These are phyloP conservation scores for Oncopodura yosiiana DNA, from an alignment of 1,140 invertebrate genomes.

Conservation along the genomic window DNA sequence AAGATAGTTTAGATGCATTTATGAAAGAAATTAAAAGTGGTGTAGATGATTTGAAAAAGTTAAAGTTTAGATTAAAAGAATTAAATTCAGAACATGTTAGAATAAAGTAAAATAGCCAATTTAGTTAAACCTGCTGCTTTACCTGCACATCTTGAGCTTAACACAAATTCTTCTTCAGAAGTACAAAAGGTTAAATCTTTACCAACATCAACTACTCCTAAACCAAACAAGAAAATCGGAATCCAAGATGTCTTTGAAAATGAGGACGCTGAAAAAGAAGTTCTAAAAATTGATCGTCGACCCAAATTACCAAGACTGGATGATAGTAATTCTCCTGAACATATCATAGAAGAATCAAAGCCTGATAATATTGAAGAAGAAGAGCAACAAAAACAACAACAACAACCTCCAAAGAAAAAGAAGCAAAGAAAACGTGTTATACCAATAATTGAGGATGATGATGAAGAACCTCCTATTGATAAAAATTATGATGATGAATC, in stretches of 20 bases:
- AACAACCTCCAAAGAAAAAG: constrained; percentile 35
- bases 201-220: not conserved
- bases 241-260: constrained; percentile 21
- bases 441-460: constrained; percentile 17
- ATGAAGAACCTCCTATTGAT: constrained; percentile 36
- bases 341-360: not conserved
- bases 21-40: constrained; percentile 54
- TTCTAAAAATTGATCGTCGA: not conserved
- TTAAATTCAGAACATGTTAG: constrained; percentile 58
- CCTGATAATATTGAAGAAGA: constrained; percentile 31
- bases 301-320: not conserved
- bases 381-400: constrained; percentile 38
- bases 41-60: constrained; percentile 44
- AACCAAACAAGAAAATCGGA: constrained; percentile 38
- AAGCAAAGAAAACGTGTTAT: constrained; percentile 17
- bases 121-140: constrained; percentile 63
- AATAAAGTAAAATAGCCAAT: constrained; percentile 59
- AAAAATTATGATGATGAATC: constrained; percentile 43
- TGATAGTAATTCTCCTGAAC: not conserved
- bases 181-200: not conserved
- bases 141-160: constrained; percentile 38
- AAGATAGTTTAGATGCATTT: constrained; percentile 58
- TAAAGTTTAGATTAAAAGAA: constrained; percentile 54
- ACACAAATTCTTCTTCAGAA: no score
- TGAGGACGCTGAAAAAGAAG: constrained; percentile 2